Evolutionary conservation across 2,113 vertebrate genomes (phyloP), one percentile per base, ranked within the genome.

Genomic region (Corvus moneduloides): DNA sequence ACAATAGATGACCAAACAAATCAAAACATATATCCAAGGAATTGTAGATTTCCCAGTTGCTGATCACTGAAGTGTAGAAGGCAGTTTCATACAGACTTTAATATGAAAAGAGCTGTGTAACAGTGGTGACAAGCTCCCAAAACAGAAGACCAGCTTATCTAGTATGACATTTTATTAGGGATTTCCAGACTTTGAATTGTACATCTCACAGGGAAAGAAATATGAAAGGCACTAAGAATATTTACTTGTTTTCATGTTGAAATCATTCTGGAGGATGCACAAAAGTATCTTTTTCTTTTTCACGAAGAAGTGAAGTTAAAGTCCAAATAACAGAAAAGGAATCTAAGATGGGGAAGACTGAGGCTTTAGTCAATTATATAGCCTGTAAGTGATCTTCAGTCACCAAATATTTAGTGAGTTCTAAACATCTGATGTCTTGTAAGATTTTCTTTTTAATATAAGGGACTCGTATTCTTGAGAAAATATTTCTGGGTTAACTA

Each of bases 281-380:
- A n/a, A 58, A 81, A 63, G 39, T 41, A 49, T 64, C 4, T 52
- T 67, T 63, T 56, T n/a, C 13, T 48, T 21, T 68, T 19, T 17
- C 8, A 26, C 3, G 6, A 72, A 89, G 46, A n/a, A 94, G 80
- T 84, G 83, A 85, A 66, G 41, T 33, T 95, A 51, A 95, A 84
- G 79, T 80, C 59, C 56, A 90, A n/a, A 67, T 93, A 95, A 87
- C 30, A 96, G 64, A 89, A 96, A 80, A 87, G 48, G 83, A 94
- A 66, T 37, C 51, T 75, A 77, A 49, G 76, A 66, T 80, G 54
- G 67, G 52, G 56, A 83, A 92, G 62, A 73, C 68, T 67, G 89
- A 92, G 24, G 35, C 30, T 84, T 87, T 84, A 96, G 64, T 84
- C 95, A 89, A 61, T 79, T 82, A n/a, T 86, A 33, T 55, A 66